Base-by-base conservation (phyloP, 2,888 invertebrate genomes). In the Drosophila peninsularis region DNA sequence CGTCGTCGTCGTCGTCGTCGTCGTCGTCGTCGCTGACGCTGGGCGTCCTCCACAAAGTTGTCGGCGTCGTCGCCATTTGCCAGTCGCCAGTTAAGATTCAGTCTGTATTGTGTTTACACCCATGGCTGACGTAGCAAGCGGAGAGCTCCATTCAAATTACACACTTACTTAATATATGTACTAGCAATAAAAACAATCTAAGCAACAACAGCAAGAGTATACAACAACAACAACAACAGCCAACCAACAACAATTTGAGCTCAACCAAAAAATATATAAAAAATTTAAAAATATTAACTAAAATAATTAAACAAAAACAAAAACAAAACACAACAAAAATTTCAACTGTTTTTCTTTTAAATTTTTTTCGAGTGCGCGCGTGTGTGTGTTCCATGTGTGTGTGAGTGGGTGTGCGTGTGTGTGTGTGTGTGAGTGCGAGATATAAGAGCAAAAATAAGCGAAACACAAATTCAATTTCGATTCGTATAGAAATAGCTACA, bases 21-120 rank as follows among this genome's bases (percentile, higher is more conserved):
- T 24, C 71, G 69, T 19, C 62, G 63, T 21, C 54, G 54, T 32
- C 42, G 55, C 32, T 13, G 65, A 30, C 76, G 78, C 60, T 68
- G 69, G 69, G 68, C 58, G 66, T 67, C 67, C 67, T 67, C 67
- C 34, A 57, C 57, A 67, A 67, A 67, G 55, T 57, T 67, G 60
- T 57, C 49, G 44, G 50, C 56, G 63, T 44, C 62, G 62, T 53
- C 72, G 74, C 82, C 80, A 84, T 76, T 76, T 78, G 52, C 36
- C 52, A 52, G 62, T 54, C 72, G 74, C 82, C 80, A 84, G 80
- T 76, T 78, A 77, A 69, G 82, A 74, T 83, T 90, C 87, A 90
- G 91, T 91, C 89, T 89, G 86, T 90, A 90, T 90, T 90, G 90
- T 90, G 90, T 90, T 90, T 90, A 90, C 90, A 90, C 90, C 90